Base-by-base conservation (phyloP, 1,140 invertebrate genomes). In the Drosophila bifasciata region DNA sequence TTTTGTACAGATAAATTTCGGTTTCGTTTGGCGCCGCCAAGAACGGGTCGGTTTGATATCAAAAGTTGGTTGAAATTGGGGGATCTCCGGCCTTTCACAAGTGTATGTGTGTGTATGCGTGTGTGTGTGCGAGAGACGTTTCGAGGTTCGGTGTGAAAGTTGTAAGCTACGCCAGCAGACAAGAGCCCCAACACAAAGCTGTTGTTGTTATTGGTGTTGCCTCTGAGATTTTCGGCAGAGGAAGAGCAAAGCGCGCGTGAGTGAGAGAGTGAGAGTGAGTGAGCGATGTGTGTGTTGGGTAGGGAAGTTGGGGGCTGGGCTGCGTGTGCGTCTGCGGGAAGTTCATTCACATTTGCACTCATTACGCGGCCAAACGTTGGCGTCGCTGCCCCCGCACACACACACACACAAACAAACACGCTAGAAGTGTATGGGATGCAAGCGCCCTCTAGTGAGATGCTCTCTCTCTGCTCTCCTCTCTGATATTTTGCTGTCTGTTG, bases 301-400 rank as follows among this genome's bases (percentile, higher is more conserved):
- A n/a, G n/a, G n/a, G n/a, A n/a, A n/a, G n/a, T 1, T 21, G 19
- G 19, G 19, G 19, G 2, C n/a, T n/a, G 52, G 28, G 58, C 83
- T 88, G 77, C 73, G 67, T 83, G 70, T 86, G 81, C 74, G 83
- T 88, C 79, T 86, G 78, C 75, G 74, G 69, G 64, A 83, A 86
- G 83, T 86, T 86, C 83, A 86, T 86, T 86, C 83, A 86, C 83
- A 79, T 86, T 88, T 86, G 83, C 83, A 86, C 83, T 86, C 83
- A 86, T 86, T 86, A 86, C 75, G 58, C 83, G 83, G 74, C 78
- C 83, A 88, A 80, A 21, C 19, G 46, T 41, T 25, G 44, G 16
- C 72, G 43, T 23, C 46, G 56, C 58, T 67, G 49, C 64, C 64
- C 64, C 64, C 64, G 62, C 64, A 67, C n/a, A n/a, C 7, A 43